These are phyloP conservation scores for Cheilosia pagana DNA, from an alignment of 2,888 invertebrate species.

Conservation along the genomic window DNA sequence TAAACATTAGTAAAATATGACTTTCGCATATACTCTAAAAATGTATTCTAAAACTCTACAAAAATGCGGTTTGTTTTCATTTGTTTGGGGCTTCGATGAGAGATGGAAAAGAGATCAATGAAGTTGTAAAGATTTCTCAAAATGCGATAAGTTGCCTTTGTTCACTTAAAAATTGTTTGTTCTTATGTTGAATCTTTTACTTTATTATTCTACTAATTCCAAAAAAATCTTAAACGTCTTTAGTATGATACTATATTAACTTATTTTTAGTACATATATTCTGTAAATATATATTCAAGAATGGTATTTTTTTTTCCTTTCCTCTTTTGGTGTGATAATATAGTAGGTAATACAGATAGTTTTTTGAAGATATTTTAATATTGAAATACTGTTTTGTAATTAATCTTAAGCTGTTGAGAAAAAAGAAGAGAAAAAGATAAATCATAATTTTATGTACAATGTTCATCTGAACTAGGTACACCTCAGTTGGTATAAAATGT, in stretches of 20 bases:
- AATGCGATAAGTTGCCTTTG: constrained; percentile 41
- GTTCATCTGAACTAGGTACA: constrained; percentile 43
- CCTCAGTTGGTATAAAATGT: constrained; percentile 39
- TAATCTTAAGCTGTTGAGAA: constrained; percentile 71
- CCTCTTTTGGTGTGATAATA: constrained; percentile 52
- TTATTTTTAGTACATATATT: constrained; percentile 64
- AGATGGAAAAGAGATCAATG: constrained; percentile 26
- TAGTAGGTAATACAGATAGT: constrained; percentile 61
- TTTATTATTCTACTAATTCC: constrained; percentile 37
- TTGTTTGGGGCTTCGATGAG: constrained; percentile 41
- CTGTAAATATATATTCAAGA: constrained; percentile 52
- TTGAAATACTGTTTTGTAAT: constrained; percentile 48
- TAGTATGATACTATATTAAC: constrained; percentile 30
- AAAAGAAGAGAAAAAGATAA: constrained; percentile 70
- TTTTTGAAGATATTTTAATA: constrained; percentile 41
- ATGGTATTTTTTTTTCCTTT: constrained; percentile 46
- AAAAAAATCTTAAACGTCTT: constrained; percentile 26
- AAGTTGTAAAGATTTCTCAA: constrained; percentile 41
- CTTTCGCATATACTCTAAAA: constrained; percentile 13
- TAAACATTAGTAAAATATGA: constrained; percentile 5
- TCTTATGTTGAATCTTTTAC: constrained; percentile 31
- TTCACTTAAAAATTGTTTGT: constrained; percentile 1
- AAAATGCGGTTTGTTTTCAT: constrained; percentile 25
- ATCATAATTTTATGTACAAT: constrained; percentile 62
- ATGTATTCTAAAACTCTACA: constrained; percentile 21